Conservation (phyloP, 2,797 vertebrate species). For the Fringilla coelebs region DNA sequence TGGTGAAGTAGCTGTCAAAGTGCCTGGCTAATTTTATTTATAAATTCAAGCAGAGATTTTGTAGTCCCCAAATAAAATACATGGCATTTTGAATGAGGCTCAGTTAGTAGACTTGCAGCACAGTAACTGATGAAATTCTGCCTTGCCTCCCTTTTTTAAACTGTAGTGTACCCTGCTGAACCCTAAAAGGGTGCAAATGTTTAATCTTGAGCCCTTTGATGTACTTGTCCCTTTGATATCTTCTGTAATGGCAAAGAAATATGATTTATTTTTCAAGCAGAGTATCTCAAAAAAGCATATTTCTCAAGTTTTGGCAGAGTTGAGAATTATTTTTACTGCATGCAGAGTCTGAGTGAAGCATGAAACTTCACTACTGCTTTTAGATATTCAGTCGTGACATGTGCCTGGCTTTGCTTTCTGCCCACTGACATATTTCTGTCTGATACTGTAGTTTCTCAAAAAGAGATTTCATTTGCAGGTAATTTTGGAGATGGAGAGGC, state of each 20-base stretch:
- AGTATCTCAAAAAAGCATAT: background rate
- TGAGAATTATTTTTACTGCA: background rate
- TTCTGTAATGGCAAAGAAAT: background rate
- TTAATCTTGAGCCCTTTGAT: background rate
- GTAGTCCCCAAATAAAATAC: background rate
- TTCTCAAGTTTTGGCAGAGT: background rate
- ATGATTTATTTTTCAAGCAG: background rate
- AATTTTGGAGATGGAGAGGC: background rate
- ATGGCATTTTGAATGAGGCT: background rate
- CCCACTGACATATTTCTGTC: background rate
- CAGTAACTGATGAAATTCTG: background rate
- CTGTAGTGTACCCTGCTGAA: background rate
- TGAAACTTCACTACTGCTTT: background rate
- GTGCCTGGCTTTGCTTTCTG: background rate
- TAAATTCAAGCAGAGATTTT: background rate
- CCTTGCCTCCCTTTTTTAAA: background rate
- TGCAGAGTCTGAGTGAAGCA: background rate
- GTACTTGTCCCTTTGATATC: background rate
- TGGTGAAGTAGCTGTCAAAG: background rate
- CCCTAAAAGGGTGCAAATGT: background rate
- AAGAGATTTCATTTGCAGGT: background rate
- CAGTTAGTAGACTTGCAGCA: background rate
- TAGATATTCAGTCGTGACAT: background rate
- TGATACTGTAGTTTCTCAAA: background rate
- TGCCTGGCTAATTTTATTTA: background rate